Evolutionary conservation across 2,888 invertebrate species (phyloP).

Genomic region (Diadegma fenestrale): DNA sequence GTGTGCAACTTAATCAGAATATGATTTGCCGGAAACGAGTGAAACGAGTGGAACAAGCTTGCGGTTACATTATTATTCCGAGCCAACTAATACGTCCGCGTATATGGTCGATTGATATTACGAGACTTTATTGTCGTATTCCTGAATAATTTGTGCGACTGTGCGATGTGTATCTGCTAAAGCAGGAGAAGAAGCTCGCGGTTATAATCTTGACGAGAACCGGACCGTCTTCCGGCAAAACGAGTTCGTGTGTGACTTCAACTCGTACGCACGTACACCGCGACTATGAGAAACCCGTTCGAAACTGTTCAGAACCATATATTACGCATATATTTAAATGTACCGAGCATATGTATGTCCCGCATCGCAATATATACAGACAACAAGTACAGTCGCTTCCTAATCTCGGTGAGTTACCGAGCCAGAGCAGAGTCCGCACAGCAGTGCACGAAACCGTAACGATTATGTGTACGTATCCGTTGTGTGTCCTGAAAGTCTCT

Average conservation of each 20-base stretch:
- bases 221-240: constrained; percentile 68
- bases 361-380: constrained; percentile 17
- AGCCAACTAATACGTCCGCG: constrained; percentile 13
- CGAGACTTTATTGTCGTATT: constrained; percentile 36
- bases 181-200: constrained; percentile 18
- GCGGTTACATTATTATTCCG: constrained; percentile 38
- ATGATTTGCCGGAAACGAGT: constrained; percentile 60
- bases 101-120: constrained; percentile 44
- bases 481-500: constrained; percentile 46
- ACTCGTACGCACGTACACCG: constrained; percentile 11
- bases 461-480: constrained; percentile 51
- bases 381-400: constrained; percentile 56
- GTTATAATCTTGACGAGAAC: constrained; percentile 33
- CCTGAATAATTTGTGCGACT: constrained; percentile 21
- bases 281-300: constrained; percentile 66
- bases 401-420: constrained; percentile 67
- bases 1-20: constrained; percentile 35
- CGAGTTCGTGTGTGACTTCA: constrained; percentile 64
- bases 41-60: constrained; percentile 49
- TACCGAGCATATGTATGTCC: constrained; percentile 18
- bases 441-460: constrained; percentile 60
- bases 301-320: constrained; percentile 61
- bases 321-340: constrained; percentile 13
- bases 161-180: neutral
- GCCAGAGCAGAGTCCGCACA: constrained; percentile 41